Conservation (phyloP, 2,888 invertebrate genomes). For the Drosophila crucigera region DNA sequence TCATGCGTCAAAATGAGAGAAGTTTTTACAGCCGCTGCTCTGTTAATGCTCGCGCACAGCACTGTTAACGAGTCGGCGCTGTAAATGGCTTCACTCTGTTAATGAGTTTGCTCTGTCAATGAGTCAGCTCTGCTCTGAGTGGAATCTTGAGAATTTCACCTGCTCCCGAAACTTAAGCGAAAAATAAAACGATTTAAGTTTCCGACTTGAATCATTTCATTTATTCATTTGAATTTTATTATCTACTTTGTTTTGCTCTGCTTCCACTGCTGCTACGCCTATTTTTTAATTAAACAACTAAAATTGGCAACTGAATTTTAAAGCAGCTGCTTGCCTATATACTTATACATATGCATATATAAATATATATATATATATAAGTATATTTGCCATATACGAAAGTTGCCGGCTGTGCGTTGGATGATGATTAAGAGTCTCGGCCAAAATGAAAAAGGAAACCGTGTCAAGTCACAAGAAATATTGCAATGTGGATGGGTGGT, state of each 20-base stretch:
- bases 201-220: slow-evolving; percentile 3
- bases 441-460: slow-evolving; percentile 58
- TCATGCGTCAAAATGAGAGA: slow-evolving; percentile 12
- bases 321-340: slow-evolving; percentile 27
- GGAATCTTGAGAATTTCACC: slow-evolving; percentile 32
- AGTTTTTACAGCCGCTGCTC: slow-evolving; percentile 35
- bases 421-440: slow-evolving; percentile 20
- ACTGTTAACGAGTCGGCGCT: background rate
- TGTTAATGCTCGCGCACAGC: background rate
- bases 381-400: slow-evolving; percentile 19
- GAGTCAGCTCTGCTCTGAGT: slow-evolving; percentile 14
- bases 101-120: slow-evolving; percentile 37
- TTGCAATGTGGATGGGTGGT: slow-evolving; percentile 47
- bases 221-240: slow-evolving; percentile 26
- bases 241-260: slow-evolving; percentile 2
- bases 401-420: slow-evolving; percentile 32
- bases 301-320: slow-evolving; percentile 57
- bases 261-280: slow-evolving; percentile 1
- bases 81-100: slow-evolving; percentile 21
- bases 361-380: background rate
- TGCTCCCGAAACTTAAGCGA: slow-evolving; percentile 6
- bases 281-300: slow-evolving; percentile 60
- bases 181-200: slow-evolving; percentile 3
- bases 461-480: slow-evolving; percentile 76
- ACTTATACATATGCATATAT: background rate